Conservation (phyloP, 2,888 invertebrate species). For the Phortica magna region DNA sequence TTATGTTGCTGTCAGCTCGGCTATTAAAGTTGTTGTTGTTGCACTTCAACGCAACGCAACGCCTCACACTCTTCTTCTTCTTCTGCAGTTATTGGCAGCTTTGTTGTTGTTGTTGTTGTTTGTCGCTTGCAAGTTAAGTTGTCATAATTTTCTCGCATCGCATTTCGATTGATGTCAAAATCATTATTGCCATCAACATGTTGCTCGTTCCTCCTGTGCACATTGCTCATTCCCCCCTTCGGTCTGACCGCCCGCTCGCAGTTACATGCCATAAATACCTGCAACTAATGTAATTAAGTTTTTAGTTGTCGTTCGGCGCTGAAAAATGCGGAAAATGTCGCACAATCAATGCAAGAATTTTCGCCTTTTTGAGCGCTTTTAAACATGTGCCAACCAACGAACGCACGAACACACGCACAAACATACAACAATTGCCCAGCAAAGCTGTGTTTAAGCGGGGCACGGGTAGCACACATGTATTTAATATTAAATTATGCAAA, state of each 20-base stretch:
- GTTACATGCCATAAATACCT: conserved; percentile 67
- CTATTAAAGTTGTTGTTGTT: conserved; percentile 20
- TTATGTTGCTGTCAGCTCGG: conserved; percentile 65
- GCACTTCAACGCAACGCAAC: not conserved
- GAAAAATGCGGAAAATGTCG: conserved; percentile 69
- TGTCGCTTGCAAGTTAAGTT: conserved; percentile 64
- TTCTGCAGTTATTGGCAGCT: not conserved
- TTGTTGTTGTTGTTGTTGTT: conserved; percentile 11
- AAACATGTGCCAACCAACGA: not conserved
- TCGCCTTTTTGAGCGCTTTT: conserved; percentile 3
- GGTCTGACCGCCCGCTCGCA: conserved; percentile 58
- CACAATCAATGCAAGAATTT: conserved; percentile 57
- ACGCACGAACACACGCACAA: too few species aligned
- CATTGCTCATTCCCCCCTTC: conserved; percentile 51
- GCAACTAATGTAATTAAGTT: conserved; percentile 72
- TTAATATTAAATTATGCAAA: conserved; percentile 17
- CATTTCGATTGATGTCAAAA: conserved; percentile 34
- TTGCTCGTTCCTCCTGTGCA: too few species aligned
- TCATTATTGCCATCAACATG: conserved; percentile 30
- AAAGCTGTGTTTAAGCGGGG: not conserved
- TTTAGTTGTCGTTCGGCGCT: conserved; percentile 59
- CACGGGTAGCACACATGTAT: not conserved
- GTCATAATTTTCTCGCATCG: conserved; percentile 71
- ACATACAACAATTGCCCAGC: not conserved
- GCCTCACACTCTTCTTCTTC: not conserved